These are phyloP conservation scores for Drosophila limbata DNA, from an alignment of 2,888 invertebrate species.

Conservation along the genomic window DNA sequence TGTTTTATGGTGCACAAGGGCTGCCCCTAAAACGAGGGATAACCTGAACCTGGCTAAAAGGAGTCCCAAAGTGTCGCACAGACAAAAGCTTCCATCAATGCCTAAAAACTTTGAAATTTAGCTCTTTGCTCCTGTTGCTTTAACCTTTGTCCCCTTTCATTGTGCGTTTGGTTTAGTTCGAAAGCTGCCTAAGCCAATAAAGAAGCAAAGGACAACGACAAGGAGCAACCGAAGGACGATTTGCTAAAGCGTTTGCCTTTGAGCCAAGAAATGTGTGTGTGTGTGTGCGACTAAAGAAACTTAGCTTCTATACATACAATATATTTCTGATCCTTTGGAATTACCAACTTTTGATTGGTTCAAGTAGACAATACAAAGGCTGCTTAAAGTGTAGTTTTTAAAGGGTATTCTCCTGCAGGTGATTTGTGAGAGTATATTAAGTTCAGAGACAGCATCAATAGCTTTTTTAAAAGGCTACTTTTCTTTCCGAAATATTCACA, in stretches of 20 bases:
- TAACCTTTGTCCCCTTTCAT: conserved; percentile 63
- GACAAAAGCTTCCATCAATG: conserved; percentile 72
- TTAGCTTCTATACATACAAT: background rate
- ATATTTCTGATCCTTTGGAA: conserved; percentile 9
- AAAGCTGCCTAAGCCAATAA: conserved; percentile 73
- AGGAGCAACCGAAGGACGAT: conserved; percentile 44
- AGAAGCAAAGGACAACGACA: conserved; percentile 48
- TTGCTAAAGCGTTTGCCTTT: conserved; percentile 56
- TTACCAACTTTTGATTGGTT: conserved; percentile 9
- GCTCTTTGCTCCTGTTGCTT: conserved; percentile 58
- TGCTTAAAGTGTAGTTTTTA: background rate
- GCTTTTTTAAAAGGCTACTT: conserved; percentile 28
- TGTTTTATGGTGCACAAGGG: conserved; percentile 52
- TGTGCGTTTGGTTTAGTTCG: conserved; percentile 51
- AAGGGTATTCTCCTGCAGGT: background rate
- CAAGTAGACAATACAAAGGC: conserved; percentile 4
- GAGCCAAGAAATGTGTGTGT: conserved; percentile 4
- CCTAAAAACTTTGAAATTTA: conserved; percentile 48
- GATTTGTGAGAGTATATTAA: conserved; percentile 5
- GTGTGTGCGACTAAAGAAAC: conserved; percentile 25
- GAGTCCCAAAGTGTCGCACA: conserved; percentile 36
- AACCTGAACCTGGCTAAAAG: background rate
- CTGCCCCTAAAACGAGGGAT: background rate
- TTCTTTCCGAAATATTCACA: conserved; percentile 52
- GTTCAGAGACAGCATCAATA: conserved; percentile 4